phyloP scores from a whole-genome alignment of 2,888 invertebrate genomes.

The Isoperla grammatica region DNA sequence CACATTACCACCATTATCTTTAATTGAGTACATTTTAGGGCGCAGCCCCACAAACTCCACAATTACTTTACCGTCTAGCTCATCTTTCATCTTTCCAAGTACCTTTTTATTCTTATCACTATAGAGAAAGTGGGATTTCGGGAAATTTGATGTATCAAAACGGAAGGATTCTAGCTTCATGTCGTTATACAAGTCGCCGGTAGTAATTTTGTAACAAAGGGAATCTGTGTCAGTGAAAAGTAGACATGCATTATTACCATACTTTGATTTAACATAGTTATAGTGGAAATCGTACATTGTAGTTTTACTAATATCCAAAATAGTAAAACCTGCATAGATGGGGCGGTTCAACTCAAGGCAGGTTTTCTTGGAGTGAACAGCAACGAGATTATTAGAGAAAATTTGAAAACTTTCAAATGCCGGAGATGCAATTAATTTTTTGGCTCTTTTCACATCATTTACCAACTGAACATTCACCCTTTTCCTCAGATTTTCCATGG shows the following conservation, averaged over 20 bases:
- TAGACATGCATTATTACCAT: slow-evolving; percentile 33
- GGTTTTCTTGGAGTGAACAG: slow-evolving; percentile 37
- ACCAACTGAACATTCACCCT: slow-evolving; percentile 38
- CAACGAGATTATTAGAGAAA: slow-evolving; percentile 39
- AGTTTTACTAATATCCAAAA: slow-evolving; percentile 42
- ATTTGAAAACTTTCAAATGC: slow-evolving; percentile 38
- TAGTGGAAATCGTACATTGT: slow-evolving; percentile 42
- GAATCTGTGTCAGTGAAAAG: too few species aligned
- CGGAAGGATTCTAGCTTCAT: slow-evolving; percentile 24
- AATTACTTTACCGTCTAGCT: slow-evolving; percentile 34
- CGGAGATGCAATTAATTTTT: slow-evolving; percentile 38
- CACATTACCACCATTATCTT: too few species aligned
- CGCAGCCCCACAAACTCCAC: slow-evolving; percentile 34
- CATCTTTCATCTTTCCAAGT: slow-evolving; percentile 38
- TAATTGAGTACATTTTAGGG: slow-evolving; percentile 28
- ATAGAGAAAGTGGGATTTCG: slow-evolving; percentile 32
- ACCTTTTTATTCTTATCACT: slow-evolving; percentile 35
- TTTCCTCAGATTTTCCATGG: slow-evolving; percentile 43
- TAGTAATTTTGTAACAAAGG: too few species aligned
- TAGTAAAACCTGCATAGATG: slow-evolving; percentile 40
- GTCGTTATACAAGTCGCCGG: slow-evolving; percentile 39
- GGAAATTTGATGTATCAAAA: slow-evolving; percentile 37
- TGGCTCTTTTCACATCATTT: too few species aligned
- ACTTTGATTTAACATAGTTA: slow-evolving; percentile 36
- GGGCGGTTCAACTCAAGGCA: slow-evolving; percentile 39